A percentile compares a stretch with the other conserved stretches of the same genome.
These are phyloP conservation scores for Hippocampus abdominalis DNA, from an alignment of 2,113 vertebrate species.

Conservation along the genomic window DNA sequence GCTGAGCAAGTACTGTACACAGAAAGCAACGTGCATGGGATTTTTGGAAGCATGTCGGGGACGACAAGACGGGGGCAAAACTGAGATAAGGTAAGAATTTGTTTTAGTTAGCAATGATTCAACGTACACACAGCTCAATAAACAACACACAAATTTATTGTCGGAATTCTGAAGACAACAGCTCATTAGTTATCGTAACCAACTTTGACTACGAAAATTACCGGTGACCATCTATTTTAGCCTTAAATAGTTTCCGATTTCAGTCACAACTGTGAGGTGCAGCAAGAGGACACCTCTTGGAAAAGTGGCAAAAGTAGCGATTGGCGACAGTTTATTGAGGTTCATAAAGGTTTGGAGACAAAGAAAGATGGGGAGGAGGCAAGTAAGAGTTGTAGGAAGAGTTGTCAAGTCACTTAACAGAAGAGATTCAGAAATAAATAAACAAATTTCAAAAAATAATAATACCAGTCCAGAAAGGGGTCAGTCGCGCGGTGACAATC, in stretches of 20 bases:
- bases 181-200: background rate
- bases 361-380: conserved; percentile 46
- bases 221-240: conserved; percentile 16
- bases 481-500: conserved; percentile 74
- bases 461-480: conserved; percentile 80
- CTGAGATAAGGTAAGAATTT: conserved; percentile 34
- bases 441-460: conserved; percentile 78
- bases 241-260: background rate
- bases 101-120: conserved; percentile 2
- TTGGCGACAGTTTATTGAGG: conserved; percentile 39
- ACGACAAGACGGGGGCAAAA: conserved; percentile 43
- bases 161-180: too few species aligned
- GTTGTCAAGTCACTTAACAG: conserved; percentile 50
- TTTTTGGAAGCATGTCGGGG: background rate
- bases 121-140: conserved; percentile 5
- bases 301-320: conserved; percentile 46
- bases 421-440: conserved; percentile 63
- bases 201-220: background rate
- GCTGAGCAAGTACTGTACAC: conserved; percentile 27
- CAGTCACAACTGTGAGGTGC: conserved; percentile 33
- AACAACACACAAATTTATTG: background rate
- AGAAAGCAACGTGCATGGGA: conserved; percentile 9
- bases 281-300: conserved; percentile 44
- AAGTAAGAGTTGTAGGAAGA: conserved; percentile 26
- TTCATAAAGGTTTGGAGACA: conserved; percentile 35